phyloP scores from a whole-genome alignment of 2,888 invertebrate species.

The Hirtodrosophila cameraria region DNA sequence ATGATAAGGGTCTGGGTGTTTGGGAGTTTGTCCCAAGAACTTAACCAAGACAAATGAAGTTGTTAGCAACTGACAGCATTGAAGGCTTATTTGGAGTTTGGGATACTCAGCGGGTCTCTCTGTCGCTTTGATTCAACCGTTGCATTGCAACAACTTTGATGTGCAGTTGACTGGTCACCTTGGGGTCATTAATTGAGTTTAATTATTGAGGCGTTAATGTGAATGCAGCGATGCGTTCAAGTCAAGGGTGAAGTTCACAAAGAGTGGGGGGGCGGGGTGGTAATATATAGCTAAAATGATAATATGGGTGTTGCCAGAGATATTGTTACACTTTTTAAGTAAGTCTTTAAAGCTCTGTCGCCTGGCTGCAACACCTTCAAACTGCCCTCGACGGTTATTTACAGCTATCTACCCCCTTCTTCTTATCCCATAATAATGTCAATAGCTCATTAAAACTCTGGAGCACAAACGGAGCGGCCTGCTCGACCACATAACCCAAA shows the following conservation, averaged over 20 bases:
- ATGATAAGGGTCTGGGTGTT: slow-evolving; percentile 21
- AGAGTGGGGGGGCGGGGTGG: no score
- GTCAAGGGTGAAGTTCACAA: slow-evolving; percentile 3
- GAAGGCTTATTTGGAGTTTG: neutral
- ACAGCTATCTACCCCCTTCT: neutral
- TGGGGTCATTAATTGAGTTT: slow-evolving; percentile 71
- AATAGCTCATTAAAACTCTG: slow-evolving; percentile 65
- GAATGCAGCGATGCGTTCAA: neutral
- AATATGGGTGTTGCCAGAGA: no score
- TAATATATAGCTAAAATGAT: no score
- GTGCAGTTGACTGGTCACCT: slow-evolving; percentile 61
- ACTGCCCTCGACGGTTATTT: neutral
- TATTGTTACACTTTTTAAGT: no score
- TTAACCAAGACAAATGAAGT: slow-evolving; percentile 76
- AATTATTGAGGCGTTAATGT: slow-evolving; percentile 65
- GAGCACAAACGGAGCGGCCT: slow-evolving; percentile 19
- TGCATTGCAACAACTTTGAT: slow-evolving; percentile 52
- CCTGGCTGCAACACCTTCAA: slow-evolving; percentile 17
- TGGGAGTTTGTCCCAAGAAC: slow-evolving; percentile 56
- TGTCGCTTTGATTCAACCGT: slow-evolving; percentile 50
- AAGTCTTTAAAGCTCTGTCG: no score
- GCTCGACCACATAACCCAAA: slow-evolving; percentile 54
- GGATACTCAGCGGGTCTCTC: slow-evolving; percentile 32
- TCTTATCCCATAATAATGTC: slow-evolving; percentile 22
- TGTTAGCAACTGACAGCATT: slow-evolving; percentile 51